Conservation (phyloP, 2,113 vertebrate genomes). For the Xerus inauris region DNA sequence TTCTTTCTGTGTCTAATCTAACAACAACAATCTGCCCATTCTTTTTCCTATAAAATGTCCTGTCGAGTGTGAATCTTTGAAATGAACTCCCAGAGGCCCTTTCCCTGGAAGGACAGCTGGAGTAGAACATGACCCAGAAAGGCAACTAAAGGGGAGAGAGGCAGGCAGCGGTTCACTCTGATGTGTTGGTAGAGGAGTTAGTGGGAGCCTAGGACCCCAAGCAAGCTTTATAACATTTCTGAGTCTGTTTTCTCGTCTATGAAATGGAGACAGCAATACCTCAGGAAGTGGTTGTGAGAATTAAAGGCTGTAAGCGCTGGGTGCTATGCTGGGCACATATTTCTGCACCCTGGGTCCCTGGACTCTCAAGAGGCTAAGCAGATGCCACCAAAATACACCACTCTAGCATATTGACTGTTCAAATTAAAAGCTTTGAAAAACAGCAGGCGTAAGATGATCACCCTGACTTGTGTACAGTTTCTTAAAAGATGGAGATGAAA, state of each 20-base stretch:
- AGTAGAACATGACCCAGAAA: not conserved
- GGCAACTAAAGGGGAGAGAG: not conserved
- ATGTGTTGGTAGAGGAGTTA: not conserved
- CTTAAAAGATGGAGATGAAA: not conserved
- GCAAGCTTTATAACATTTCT: not conserved
- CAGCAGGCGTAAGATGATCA: not conserved
- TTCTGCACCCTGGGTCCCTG: rapidly evolving
- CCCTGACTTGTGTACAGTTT: not conserved
- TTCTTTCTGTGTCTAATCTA: not conserved
- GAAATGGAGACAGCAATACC: not conserved
- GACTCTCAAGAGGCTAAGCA: not conserved
- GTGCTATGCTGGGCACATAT: rapidly evolving
- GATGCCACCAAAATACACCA: not conserved
- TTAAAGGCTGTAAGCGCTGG: not conserved
- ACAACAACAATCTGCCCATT: not conserved
- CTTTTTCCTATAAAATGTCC: no score
- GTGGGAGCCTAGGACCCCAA: not conserved
- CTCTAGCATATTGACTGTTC: no score
- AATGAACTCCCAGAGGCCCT: not conserved
- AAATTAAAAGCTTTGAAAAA: not conserved
- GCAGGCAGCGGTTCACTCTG: no score
- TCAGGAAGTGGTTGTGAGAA: not conserved
- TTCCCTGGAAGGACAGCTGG: not conserved
- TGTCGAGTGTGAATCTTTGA: not conserved
- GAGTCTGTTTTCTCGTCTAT: not conserved